phyloP scores from a whole-genome alignment of 2,888 invertebrate genomes.

The Drosophila subquinaria region DNA sequence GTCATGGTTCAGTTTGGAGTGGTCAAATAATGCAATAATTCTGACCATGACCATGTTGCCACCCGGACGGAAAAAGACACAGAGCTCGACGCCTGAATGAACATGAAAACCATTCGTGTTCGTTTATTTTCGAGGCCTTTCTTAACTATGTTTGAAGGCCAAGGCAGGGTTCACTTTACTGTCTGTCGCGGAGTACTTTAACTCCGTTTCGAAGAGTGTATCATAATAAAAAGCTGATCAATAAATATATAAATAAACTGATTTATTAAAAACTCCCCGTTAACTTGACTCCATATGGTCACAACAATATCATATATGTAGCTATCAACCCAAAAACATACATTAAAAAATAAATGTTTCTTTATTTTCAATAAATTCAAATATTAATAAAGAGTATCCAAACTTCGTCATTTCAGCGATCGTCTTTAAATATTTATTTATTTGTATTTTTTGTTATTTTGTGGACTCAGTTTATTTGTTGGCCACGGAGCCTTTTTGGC shows the following conservation, averaged over 20 bases:
- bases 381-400: background rate
- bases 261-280: too few relatives aligned
- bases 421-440: constrained; percentile 1
- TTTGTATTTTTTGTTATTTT: constrained; percentile 29
- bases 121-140: constrained; percentile 11
- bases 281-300: too few relatives aligned
- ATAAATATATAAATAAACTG: too few relatives aligned
- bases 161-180: constrained; percentile 27
- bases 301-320: background rate
- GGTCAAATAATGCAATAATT: constrained; percentile 36
- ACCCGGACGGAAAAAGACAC: constrained; percentile 38
- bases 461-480: constrained; percentile 48
- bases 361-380: background rate
- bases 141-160: constrained; percentile 39
- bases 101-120: constrained; percentile 38
- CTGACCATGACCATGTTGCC: constrained; percentile 27
- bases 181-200: constrained; percentile 10
- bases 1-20: background rate
- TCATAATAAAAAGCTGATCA: background rate
- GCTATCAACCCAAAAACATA: background rate
- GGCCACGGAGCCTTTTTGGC: constrained; percentile 47
- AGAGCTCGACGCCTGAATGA: constrained; percentile 49
- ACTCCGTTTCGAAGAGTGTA: background rate
- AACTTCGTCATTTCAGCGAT: background rate
- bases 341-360: background rate